Conservation (phyloP, 2,113 vertebrate genomes). For the Hucho hucho region DNA sequence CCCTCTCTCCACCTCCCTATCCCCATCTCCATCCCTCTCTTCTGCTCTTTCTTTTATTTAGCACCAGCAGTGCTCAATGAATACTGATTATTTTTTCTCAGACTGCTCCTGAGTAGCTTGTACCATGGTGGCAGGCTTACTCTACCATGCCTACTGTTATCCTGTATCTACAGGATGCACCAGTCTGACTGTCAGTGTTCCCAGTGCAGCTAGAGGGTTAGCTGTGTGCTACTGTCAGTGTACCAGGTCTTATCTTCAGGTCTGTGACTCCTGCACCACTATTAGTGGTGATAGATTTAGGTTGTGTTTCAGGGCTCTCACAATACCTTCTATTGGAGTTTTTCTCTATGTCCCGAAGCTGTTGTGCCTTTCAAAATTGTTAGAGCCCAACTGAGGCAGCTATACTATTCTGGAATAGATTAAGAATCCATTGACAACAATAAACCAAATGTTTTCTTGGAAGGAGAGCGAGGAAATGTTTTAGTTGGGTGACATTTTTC, state of each 20-base stretch:
- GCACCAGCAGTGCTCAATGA: background rate
- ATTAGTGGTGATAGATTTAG: background rate
- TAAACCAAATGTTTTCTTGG: conserved; percentile 49
- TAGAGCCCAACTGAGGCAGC: conserved; percentile 2
- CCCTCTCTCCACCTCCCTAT: background rate
- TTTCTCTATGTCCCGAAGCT: conserved; percentile 18
- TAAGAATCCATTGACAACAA: conserved; percentile 47
- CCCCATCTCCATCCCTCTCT: background rate
- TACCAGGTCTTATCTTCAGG: background rate
- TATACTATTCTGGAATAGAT: conserved; percentile 40
- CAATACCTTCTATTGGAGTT: conserved; percentile 19
- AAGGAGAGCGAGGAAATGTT: conserved; percentile 33
- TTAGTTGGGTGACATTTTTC: conserved; percentile 40
- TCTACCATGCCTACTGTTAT: conserved; percentile 19
- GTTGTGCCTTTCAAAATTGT: conserved; percentile 32
- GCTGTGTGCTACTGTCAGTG: too few relatives aligned
- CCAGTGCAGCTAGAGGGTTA: background rate
- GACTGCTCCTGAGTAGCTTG: too few relatives aligned
- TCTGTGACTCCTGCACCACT: background rate
- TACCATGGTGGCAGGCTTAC: too few relatives aligned
- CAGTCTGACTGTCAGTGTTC: conserved; percentile 12
- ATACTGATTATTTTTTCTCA: too few relatives aligned
- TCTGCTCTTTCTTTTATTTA: background rate
- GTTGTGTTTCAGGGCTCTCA: conserved; percentile 35
- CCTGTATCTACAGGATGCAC: conserved; percentile 51